A percentile compares a stretch with the other conserved stretches of the same genome.
Evolutionary conservation across 2,888 invertebrate species (phyloP).

Genomic region (Crossocerus cetratus): DNA sequence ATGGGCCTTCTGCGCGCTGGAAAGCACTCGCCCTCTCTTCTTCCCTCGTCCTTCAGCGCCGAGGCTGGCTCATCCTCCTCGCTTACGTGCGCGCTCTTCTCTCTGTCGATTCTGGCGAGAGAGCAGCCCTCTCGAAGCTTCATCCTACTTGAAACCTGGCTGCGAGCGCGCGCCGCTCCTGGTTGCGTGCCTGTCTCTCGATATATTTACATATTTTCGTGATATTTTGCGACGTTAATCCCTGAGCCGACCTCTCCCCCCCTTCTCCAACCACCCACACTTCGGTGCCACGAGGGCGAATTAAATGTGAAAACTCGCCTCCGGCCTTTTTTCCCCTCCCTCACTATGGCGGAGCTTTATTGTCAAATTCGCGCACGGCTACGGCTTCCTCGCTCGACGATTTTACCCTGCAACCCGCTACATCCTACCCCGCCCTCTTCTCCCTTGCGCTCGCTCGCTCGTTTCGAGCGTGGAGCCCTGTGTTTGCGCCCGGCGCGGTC

Average conservation of each 20-base stretch:
- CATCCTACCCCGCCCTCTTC: slow-evolving; percentile 10
- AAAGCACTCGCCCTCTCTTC: slow-evolving; percentile 36
- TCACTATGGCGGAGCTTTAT: slow-evolving; percentile 51
- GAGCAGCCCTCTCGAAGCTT: slow-evolving; percentile 54
- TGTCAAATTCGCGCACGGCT: slow-evolving; percentile 64
- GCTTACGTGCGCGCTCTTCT: slow-evolving; percentile 16
- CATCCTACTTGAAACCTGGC: slow-evolving; percentile 56
- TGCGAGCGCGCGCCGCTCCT: slow-evolving; percentile 30
- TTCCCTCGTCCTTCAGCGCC: not conserved
- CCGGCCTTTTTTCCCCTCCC: slow-evolving; percentile 47
- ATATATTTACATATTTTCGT: slow-evolving; percentile 72
- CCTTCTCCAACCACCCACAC: slow-evolving; percentile 28
- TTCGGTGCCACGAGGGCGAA: slow-evolving; percentile 60
- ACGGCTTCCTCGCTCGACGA: slow-evolving; percentile 58
- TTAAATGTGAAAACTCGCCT: slow-evolving; percentile 69
- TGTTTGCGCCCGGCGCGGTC: slow-evolving; percentile 15
- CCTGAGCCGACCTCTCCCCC: slow-evolving; percentile 47
- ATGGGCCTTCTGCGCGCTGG: slow-evolving; percentile 61
- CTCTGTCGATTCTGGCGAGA: slow-evolving; percentile 39
- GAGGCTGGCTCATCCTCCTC: not conserved
- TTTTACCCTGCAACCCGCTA: slow-evolving; percentile 34
- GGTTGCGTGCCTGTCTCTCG: slow-evolving; percentile 54
- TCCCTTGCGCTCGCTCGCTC: slow-evolving; percentile 10
- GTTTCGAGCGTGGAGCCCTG: slow-evolving; percentile 20
- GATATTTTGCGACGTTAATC: slow-evolving; percentile 71